phyloP scores from a whole-genome alignment of 92 coral and sea anemone species.

The Scolanthus callimorphus region DNA sequence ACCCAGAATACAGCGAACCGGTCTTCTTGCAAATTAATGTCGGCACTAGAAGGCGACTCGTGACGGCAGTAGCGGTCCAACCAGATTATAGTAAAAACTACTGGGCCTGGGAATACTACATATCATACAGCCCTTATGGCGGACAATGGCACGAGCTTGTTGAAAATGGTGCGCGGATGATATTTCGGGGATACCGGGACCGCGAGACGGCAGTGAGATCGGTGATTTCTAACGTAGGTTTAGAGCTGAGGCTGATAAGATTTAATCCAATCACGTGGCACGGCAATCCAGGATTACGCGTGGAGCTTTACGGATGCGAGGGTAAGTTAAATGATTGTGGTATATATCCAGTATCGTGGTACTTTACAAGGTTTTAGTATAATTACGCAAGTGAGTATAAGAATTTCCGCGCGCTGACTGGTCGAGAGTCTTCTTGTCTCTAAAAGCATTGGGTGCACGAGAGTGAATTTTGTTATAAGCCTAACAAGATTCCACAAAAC shows the following conservation, averaged over 20 bases:
- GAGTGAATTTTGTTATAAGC: too few relatives aligned
- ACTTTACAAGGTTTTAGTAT: too few relatives aligned
- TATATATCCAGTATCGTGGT: too few relatives aligned
- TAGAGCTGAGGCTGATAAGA: conserved; percentile 41
- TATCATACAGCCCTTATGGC: conserved; percentile 31
- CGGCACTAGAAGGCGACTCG: conserved; percentile 3
- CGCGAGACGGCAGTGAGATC: conserved; percentile 31
- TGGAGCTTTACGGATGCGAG: conserved; percentile 57
- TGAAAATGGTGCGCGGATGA: conserved; percentile 33
- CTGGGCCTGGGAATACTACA: conserved; percentile 29
- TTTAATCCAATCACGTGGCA: conserved; percentile 55
- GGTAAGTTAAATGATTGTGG: too few relatives aligned
- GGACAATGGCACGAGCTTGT: conserved; percentile 34
- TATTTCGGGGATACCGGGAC: conserved; percentile 25
- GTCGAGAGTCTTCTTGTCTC: too few relatives aligned
- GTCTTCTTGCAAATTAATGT: background rate
- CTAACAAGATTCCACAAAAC: too few relatives aligned
- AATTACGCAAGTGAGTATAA: too few relatives aligned
- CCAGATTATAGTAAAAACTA: background rate
- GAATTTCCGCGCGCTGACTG: too few relatives aligned
- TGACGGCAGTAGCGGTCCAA: conserved; percentile 49
- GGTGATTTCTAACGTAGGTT: conserved; percentile 7
- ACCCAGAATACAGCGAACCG: background rate
- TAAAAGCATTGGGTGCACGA: too few relatives aligned
- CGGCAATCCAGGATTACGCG: conserved; percentile 8